Evolutionary conservation across 1,140 invertebrate species (phyloP).

Genomic region (Oncopodura yosiiana): DNA sequence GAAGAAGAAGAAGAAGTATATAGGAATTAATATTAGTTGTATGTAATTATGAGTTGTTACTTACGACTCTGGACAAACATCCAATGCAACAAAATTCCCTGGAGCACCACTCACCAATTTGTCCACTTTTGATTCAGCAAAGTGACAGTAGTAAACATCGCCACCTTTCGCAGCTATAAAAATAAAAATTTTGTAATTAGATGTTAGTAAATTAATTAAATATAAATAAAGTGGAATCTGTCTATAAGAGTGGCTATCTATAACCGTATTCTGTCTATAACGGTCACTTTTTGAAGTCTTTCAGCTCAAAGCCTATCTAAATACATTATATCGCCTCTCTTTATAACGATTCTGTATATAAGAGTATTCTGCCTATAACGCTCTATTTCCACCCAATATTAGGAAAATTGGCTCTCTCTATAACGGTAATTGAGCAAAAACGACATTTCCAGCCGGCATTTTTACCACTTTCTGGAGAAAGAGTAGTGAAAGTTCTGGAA

Average conservation of each 20-base stretch:
- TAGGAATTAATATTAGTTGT: not conserved
- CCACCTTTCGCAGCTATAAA: conserved; percentile 18
- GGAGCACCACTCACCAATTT: conserved; percentile 19
- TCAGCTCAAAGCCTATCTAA: too few relatives aligned
- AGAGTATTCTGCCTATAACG: too few relatives aligned
- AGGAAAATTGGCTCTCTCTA: too few relatives aligned
- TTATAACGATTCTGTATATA: too few relatives aligned
- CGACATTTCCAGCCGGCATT: not conserved
- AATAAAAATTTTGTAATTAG: not conserved
- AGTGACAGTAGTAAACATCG: conserved; percentile 27
- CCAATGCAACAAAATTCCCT: conserved; percentile 18
- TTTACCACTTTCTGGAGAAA: not conserved
- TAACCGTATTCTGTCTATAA: too few relatives aligned
- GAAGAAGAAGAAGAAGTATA: not conserved
- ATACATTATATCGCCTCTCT: too few relatives aligned
- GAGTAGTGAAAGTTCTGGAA: not conserved
- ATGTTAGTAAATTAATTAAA: not conserved
- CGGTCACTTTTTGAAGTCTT: too few relatives aligned
- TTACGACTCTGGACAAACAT: conserved; percentile 25
- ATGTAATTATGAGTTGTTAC: not conserved
- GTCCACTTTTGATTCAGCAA: conserved; percentile 22
- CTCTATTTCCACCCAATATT: too few relatives aligned
- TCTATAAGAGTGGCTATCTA: too few relatives aligned
- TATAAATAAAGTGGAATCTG: not conserved
- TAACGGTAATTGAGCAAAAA: too few relatives aligned